Evolutionary conservation across 1,140 invertebrate species (phyloP).

Genomic region (Batillaria attramentaria): DNA sequence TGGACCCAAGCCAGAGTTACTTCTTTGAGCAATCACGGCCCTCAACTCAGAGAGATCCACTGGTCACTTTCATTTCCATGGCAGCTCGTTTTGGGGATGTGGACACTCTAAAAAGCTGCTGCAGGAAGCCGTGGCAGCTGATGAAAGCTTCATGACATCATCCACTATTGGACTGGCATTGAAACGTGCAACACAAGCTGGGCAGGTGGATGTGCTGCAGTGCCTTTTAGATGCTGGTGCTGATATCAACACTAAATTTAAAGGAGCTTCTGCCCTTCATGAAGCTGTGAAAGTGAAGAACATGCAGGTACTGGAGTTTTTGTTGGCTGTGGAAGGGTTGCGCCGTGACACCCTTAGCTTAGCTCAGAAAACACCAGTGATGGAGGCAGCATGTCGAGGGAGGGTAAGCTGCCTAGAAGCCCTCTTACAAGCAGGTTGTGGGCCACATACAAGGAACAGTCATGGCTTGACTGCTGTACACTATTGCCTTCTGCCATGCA

Average conservation of each 20-base stretch:
- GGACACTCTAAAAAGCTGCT: constrained; percentile 22
- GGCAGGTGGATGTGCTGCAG: constrained; percentile 13
- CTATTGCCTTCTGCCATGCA: constrained; percentile 27
- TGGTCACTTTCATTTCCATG: constrained; percentile 28
- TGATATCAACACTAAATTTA: constrained; percentile 28
- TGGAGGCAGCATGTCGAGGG: constrained; percentile 23
- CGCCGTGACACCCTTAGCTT: constrained; percentile 12
- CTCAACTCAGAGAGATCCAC: constrained; percentile 7
- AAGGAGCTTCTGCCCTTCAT: constrained; percentile 22
- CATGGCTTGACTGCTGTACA: constrained; percentile 15
- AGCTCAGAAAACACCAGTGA: constrained; percentile 26
- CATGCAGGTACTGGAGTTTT: constrained; percentile 15
- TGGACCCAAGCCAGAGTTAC: constrained; percentile 11
- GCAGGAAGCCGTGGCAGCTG: constrained; percentile 12
- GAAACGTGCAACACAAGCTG: constrained; percentile 23
- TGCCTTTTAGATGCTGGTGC: constrained; percentile 19
- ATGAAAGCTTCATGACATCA: constrained; percentile 11
- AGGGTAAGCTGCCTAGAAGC: constrained; percentile 1
- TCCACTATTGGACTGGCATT: constrained; percentile 20
- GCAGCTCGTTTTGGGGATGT: constrained; percentile 28
- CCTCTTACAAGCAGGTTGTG: constrained; percentile 4
- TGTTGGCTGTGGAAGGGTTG: constrained; percentile 10
- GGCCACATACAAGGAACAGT: background rate
- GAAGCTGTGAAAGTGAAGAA: constrained; percentile 26
- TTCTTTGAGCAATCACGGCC: constrained; percentile 22